Evolutionary conservation across 2,888 invertebrate genomes (phyloP).

Genomic region (Eupeodes luniger): DNA sequence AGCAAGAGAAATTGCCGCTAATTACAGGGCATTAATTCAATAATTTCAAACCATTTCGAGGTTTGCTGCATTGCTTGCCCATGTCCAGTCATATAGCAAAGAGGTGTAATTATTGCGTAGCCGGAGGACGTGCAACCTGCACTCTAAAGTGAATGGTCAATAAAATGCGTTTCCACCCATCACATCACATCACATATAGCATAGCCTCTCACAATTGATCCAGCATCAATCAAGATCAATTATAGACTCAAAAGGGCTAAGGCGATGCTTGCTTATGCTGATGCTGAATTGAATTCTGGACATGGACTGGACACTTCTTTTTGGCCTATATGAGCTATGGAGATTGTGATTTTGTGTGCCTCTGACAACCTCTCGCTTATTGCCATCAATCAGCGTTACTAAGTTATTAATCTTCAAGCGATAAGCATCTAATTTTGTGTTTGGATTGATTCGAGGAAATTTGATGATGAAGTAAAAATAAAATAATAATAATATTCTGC

Average conservation of each 20-base stretch:
- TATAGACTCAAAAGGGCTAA: slow-evolving; percentile 42
- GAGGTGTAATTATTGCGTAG: slow-evolving; percentile 72
- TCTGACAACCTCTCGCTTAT: slow-evolving; percentile 42
- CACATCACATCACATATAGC: not conserved
- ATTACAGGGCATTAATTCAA: slow-evolving; percentile 72
- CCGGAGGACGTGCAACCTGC: slow-evolving; percentile 66
- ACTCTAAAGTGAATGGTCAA: slow-evolving; percentile 64
- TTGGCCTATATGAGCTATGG: not conserved
- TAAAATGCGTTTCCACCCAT: slow-evolving; percentile 70
- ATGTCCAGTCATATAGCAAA: not conserved
- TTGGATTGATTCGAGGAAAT: slow-evolving; percentile 62
- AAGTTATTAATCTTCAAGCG: slow-evolving; percentile 68
- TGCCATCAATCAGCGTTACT: slow-evolving; percentile 62
- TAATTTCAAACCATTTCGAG: slow-evolving; percentile 70
- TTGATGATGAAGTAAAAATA: slow-evolving; percentile 29
- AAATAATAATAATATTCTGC: slow-evolving; percentile 3
- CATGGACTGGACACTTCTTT: slow-evolving; percentile 37
- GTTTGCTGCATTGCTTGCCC: slow-evolving; percentile 36
- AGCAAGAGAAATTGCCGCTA: slow-evolving; percentile 67
- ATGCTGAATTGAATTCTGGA: too few relatives aligned
- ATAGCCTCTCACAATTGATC: slow-evolving; percentile 55
- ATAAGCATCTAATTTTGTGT: slow-evolving; percentile 60
- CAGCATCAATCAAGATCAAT: slow-evolving; percentile 72
- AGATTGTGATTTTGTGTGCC: slow-evolving; percentile 28
- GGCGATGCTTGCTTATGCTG: slow-evolving; percentile 28